These are phyloP conservation scores for Sphaerodactylus townsendi DNA, from an alignment of 2,113 vertebrate species.

Conservation along the genomic window DNA sequence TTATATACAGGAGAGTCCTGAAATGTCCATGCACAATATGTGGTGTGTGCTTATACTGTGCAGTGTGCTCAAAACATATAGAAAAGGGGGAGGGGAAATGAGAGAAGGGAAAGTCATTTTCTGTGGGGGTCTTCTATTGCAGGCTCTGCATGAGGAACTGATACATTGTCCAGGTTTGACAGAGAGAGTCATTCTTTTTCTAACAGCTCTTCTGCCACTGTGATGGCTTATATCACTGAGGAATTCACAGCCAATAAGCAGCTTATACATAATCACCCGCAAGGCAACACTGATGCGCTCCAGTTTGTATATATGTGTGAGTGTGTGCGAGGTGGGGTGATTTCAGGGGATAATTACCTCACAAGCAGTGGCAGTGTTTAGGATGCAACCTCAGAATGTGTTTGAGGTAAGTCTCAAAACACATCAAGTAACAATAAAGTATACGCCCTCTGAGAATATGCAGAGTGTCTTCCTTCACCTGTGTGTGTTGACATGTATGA, in stretches of 20 bases:
- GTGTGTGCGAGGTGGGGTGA: not conserved
- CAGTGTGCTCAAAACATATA: slow-evolving; percentile 8
- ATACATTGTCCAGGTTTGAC: slow-evolving; percentile 1
- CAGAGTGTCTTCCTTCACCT: not conserved
- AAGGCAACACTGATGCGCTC: slow-evolving; percentile 37
- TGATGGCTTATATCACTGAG: slow-evolving; percentile 19
- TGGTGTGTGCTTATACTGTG: slow-evolving; percentile 28
- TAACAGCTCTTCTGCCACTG: slow-evolving; percentile 49
- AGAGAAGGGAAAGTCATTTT: slow-evolving; percentile 46
- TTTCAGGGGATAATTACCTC: slow-evolving; percentile 9
- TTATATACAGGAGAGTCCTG: slow-evolving; percentile 19
- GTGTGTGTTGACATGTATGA: not conserved
- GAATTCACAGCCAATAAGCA: slow-evolving; percentile 32
- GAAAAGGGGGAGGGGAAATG: slow-evolving; percentile 12
- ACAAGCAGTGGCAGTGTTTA: not conserved
- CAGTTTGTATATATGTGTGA: not conserved
- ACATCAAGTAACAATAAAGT: not conserved
- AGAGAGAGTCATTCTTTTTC: slow-evolving; percentile 10
- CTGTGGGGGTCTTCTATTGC: not conserved
- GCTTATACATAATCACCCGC: not conserved
- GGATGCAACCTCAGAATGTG: not conserved
- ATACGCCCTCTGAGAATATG: not conserved
- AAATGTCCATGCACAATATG: not conserved
- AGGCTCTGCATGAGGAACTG: slow-evolving; percentile 29
- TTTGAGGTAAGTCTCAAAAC: not conserved